Percentiles rank a stretch among this genome's conserved stretches.
These are phyloP conservation scores for Globodera rostochiensis DNA, from an alignment of 1,140 invertebrate species.

Conservation along the genomic window DNA sequence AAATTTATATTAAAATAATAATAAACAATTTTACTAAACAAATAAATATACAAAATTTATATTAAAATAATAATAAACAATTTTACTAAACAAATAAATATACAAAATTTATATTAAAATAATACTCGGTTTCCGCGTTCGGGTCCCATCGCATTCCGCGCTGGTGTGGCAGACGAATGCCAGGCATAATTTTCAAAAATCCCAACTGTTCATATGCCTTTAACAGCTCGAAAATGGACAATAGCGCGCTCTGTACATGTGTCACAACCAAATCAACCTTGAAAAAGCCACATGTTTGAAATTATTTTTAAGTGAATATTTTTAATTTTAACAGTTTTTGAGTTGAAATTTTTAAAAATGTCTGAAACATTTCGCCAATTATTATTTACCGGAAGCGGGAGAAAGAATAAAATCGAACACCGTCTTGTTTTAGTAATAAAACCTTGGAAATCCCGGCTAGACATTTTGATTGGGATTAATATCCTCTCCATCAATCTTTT, in stretches of 20 bases:
- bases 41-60: background rate
- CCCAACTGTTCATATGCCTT: slow-evolving; percentile 32
- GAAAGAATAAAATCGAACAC: no score
- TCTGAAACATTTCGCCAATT: no score
- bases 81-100: background rate
- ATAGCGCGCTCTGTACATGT: slow-evolving; percentile 29
- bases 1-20: background rate
- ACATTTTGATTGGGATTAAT: no score
- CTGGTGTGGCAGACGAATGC: slow-evolving; percentile 32
- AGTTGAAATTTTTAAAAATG: no score
- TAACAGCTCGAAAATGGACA: slow-evolving; percentile 21
- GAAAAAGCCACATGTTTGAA: background rate
- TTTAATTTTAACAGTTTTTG: no score
- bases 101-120: background rate
- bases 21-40: background rate
- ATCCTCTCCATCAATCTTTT: no score
- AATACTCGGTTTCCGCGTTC: slow-evolving; percentile 35
- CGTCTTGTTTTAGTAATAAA: background rate
- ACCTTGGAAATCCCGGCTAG: background rate
- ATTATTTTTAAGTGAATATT: background rate
- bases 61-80: background rate
- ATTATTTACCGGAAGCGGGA: no score
- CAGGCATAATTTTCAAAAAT: slow-evolving; percentile 32
- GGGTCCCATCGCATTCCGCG: slow-evolving; percentile 37
- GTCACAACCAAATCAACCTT: slow-evolving; percentile 37